These are phyloP conservation scores for Eleginops maclovinus DNA, from an alignment of 2,113 vertebrate genomes.

Conservation along the genomic window DNA sequence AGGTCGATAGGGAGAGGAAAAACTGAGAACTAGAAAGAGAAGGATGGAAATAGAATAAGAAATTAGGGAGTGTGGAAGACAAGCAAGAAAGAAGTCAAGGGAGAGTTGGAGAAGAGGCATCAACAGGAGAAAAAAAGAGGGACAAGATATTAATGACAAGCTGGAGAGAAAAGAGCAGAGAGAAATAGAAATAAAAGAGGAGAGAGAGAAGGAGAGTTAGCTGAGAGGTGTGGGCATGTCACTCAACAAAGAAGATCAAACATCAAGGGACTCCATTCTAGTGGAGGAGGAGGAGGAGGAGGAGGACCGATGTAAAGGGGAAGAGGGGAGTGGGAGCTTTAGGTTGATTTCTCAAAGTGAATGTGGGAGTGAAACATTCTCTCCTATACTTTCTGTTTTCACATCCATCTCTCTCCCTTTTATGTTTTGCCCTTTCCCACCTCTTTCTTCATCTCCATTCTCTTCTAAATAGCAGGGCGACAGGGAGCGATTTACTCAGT, in stretches of 20 bases:
- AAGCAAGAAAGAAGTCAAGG: conserved; percentile 15
- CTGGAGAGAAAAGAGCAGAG: conserved; percentile 12
- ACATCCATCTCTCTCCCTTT: conserved; percentile 31
- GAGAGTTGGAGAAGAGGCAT: conserved; percentile 8
- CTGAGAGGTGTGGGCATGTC: conserved; percentile 31
- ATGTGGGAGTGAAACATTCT: conserved; percentile 42
- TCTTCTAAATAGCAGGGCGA: conserved; percentile 13
- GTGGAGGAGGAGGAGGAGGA: conserved; percentile 14
- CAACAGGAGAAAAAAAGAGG: conserved; percentile 29
- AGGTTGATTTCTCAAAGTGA: conserved; percentile 46
- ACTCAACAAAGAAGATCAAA: conserved; percentile 40
- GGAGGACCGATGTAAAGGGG: conserved; percentile 16
- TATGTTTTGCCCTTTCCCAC: conserved; percentile 9
- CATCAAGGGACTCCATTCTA: conserved; percentile 35
- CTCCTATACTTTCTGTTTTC: conserved; percentile 3
- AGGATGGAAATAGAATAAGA: conserved; percentile 50
- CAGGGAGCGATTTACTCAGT: conserved; percentile 19
- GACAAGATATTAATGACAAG: conserved; percentile 33
- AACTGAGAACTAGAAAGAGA: conserved; percentile 36
- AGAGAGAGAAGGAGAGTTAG: not conserved
- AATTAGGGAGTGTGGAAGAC: conserved; percentile 15
- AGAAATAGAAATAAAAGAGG: conserved; percentile 4
- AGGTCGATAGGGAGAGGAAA: conserved; percentile 58
- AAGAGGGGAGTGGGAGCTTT: conserved; percentile 14
- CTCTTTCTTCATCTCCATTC: conserved; percentile 20